phyloP scores from a whole-genome alignment of 2,888 invertebrate genomes.

The Drosophila mimetica region DNA sequence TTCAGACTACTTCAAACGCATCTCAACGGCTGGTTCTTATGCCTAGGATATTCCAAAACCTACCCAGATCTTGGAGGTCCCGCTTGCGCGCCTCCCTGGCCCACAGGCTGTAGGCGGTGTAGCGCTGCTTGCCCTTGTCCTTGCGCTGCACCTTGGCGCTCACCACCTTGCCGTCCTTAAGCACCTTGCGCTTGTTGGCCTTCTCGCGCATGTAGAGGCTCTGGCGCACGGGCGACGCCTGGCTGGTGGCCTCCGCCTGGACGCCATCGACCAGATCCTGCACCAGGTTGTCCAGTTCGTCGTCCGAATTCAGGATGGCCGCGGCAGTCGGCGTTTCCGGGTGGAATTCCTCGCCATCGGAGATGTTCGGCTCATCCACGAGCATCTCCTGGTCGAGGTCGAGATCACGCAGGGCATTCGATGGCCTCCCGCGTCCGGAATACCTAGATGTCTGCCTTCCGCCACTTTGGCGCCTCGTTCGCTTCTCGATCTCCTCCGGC shows the following conservation, averaged over 20 bases:
- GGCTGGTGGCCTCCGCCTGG: constrained; percentile 63
- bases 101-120: constrained; percentile 96
- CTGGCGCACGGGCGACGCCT: constrained; percentile 81
- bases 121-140: constrained; percentile 91
- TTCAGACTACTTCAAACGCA: too few species aligned
- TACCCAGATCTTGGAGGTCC: constrained; percentile 73
- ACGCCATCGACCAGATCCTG: constrained; percentile 81
- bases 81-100: constrained; percentile 91
- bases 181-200: constrained; percentile 89
- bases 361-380: constrained; percentile 51
- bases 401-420: constrained; percentile 57
- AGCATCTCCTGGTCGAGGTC: constrained; percentile 53
- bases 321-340: constrained; percentile 6
- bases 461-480: constrained; percentile 58
- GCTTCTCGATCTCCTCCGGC: constrained; percentile 91
- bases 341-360: constrained; percentile 40
- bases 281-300: constrained; percentile 81
- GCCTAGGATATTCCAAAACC: background rate
- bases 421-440: constrained; percentile 61
- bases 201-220: constrained; percentile 91
- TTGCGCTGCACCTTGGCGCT: constrained; percentile 91
- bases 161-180: constrained; percentile 87
- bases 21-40: too few species aligned
- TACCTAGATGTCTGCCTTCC: constrained; percentile 54
- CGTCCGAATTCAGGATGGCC: constrained; percentile 69